Conservation (phyloP, 1,140 invertebrate species). For the Pemphigus obesinymphae region DNA sequence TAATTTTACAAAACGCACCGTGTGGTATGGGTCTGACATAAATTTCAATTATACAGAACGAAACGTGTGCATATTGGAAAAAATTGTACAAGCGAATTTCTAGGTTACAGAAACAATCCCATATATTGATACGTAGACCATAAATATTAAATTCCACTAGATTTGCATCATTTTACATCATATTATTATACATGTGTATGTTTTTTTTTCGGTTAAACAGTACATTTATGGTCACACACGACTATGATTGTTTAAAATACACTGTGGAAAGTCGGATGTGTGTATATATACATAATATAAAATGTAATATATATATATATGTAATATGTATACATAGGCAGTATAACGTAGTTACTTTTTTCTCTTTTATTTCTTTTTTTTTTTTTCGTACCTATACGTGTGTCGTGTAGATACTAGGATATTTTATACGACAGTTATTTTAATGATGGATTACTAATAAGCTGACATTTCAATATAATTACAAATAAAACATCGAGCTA, state of each 20-base stretch:
- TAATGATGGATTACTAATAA: no score
- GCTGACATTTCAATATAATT: no score
- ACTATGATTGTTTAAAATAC: constrained; percentile 14
- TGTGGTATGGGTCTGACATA: neutral
- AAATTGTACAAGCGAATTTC: neutral
- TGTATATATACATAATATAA: neutral
- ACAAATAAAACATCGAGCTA: no score
- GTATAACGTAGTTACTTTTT: no score
- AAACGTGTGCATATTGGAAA: neutral
- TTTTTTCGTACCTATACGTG: no score
- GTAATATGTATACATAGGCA: no score
- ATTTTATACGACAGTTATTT: no score
- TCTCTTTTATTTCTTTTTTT: no score
- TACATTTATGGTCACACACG: constrained; percentile 19
- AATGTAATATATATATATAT: no score
- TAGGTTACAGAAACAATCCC: neutral
- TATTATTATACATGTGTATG: neutral
- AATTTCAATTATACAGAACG: neutral
- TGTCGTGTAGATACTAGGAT: no score
- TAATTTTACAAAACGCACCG: neutral
- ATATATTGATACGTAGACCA: neutral
- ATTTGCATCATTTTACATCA: neutral
- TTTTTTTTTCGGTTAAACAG: neutral
- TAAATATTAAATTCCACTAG: neutral
- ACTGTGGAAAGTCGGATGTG: neutral